Evolutionary conservation across 2,797 vertebrate species (phyloP).

Genomic region (Onychomys arenicola): DNA sequence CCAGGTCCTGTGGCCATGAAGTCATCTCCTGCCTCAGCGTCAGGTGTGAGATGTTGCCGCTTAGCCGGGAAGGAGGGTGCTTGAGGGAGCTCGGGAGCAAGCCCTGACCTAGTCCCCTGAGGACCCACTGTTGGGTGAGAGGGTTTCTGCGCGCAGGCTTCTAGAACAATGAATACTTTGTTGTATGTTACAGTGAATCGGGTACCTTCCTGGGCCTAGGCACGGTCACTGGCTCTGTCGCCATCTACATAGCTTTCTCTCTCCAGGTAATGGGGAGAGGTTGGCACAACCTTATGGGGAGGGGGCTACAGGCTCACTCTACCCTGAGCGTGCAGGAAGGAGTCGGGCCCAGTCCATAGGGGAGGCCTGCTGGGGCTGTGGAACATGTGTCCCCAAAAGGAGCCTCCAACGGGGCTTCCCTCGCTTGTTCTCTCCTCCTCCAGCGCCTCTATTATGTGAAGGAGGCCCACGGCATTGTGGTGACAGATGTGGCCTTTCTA

Average conservation of each 20-base stretch:
- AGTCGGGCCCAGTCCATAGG: not conserved
- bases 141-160: not conserved
- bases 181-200: constrained; percentile 89
- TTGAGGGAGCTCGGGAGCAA: not conserved
- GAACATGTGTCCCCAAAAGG: not conserved
- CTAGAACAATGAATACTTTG: not conserved
- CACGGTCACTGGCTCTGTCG: constrained; percentile 96
- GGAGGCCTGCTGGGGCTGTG: not conserved
- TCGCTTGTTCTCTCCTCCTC: not conserved
- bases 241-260: constrained; percentile 96
- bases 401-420: not conserved
- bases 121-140: fast-evolving
- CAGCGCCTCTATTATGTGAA: constrained; percentile 95
- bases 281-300: constrained; percentile 42
- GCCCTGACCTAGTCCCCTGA: not conserved
- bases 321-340: not conserved
- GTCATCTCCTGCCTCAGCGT: constrained; percentile 94
- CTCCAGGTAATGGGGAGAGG: constrained; percentile 92
- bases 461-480: constrained; percentile 97
- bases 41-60: constrained; percentile 88
- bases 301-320: not conserved
- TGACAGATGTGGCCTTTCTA: constrained; percentile 95
- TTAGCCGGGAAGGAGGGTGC: not conserved
- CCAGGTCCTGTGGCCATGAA: constrained; percentile 93
- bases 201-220: constrained; percentile 98